phyloP scores from a whole-genome alignment of 1,140 invertebrate species.

The Eubasilissa regina region DNA sequence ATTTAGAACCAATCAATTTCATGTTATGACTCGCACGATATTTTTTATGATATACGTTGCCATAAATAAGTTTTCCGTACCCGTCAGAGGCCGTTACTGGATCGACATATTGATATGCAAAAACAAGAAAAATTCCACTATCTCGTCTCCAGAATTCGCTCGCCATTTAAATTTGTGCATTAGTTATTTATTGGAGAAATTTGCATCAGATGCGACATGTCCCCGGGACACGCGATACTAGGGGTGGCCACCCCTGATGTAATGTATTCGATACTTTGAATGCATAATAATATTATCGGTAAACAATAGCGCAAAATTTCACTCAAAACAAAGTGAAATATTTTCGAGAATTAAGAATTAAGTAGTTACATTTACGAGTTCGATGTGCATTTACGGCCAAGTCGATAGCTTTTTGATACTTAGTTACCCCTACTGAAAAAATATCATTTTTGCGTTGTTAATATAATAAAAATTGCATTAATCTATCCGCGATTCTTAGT shows the following conservation, averaged over 20 bases:
- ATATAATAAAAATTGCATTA: too few species aligned
- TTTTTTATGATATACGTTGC: neutral
- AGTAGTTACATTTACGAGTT: too few species aligned
- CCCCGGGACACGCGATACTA: neutral
- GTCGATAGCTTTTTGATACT: too few species aligned
- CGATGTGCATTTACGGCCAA: too few species aligned
- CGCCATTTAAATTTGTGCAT: constrained; percentile 6
- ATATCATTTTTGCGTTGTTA: too few species aligned
- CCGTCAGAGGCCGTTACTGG: neutral
- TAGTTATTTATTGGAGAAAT: constrained; percentile 9
- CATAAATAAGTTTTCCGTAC: neutral
- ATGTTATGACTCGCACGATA: constrained; percentile 3
- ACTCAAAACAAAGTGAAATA: too few species aligned
- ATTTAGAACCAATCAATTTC: constrained; percentile 3
- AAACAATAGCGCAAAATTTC: too few species aligned
- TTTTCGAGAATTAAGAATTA: too few species aligned
- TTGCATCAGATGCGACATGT: constrained; percentile 10
- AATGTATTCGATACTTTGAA: neutral
- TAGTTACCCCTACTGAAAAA: too few species aligned
- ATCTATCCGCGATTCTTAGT: too few species aligned
- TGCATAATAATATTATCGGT: neutral
- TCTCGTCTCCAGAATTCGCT: neutral
- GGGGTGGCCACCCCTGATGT: neutral
- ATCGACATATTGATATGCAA: neutral
- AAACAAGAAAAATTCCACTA: neutral